Base-by-base conservation (phyloP, 2,888 invertebrate species). In the Alloplasta piceator region DNA sequence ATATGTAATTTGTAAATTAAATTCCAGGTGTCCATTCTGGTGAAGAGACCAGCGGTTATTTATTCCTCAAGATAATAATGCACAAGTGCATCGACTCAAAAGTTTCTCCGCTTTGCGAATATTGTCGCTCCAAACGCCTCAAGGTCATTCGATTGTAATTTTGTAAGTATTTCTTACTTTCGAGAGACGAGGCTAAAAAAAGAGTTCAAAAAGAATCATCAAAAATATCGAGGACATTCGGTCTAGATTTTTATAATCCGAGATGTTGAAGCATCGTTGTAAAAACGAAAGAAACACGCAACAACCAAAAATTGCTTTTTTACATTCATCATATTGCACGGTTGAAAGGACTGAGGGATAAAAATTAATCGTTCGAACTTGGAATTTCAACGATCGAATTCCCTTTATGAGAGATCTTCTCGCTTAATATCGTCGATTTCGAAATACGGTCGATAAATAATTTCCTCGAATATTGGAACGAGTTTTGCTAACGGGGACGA, bases 1-100 rank as follows among this genome's bases (percentile, higher is more conserved):
- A 26, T 26, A n/a, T n/a, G n/a, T n/a, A 63, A 61, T 50, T 41
- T 50, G 78, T 84, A 78, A 80, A 43, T 63, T 4, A 10, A 1
- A 26, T 88, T 88, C 41, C 83, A 92, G 92, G 92, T 92, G 92
- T 85, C 92, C 92, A 72, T 92, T 92, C 84, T 92, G 92, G 92
- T 92, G 87, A 87, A 71, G 80, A 78, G n/a, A n/a, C 12, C 39
- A 39, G 26, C 36, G 36, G 0, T 43, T 1, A 39, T 2, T 6
- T 46, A 66, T 63, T 75, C 38, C 63, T 58, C 7, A 61, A 36
- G 46, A 26, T 61, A 16, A 60, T 26, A 72, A 55, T 50, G 39
- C 52, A 64, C 38, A 58, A 61, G n/a, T n/a, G 50, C 41, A 56
- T 36, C 48, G 55, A 39, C 56, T 12, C 56, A 63, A 78, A 41